phyloP scores from a whole-genome alignment of 1,140 invertebrate genomes.

The Macrostomum lignano region DNA sequence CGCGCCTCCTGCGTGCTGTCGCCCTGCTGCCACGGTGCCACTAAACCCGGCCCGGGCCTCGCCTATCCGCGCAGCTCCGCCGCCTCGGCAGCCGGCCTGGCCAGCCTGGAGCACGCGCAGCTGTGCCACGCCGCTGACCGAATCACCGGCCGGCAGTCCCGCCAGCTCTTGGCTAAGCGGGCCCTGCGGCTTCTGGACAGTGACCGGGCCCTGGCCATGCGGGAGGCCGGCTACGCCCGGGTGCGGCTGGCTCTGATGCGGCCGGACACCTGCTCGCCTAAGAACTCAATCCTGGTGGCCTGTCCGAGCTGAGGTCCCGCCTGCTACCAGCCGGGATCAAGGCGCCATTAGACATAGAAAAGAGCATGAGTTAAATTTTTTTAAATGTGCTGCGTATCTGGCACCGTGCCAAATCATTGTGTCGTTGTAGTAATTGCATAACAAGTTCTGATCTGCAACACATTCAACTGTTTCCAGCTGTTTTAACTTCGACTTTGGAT shows the following conservation, averaged over 20 bases:
- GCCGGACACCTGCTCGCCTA: neutral
- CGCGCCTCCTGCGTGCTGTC: conserved; percentile 56
- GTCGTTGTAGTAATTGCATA: too few species aligned
- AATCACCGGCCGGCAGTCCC: neutral
- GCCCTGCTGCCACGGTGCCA: conserved; percentile 70
- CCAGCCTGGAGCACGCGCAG: neutral
- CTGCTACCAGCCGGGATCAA: too few species aligned
- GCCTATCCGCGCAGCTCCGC: conserved; percentile 34
- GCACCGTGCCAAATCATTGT: too few species aligned
- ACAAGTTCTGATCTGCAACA: too few species aligned
- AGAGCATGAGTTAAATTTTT: too few species aligned
- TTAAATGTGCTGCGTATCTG: too few species aligned
- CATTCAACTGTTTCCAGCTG: too few species aligned
- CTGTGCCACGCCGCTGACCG: conserved; percentile 1
- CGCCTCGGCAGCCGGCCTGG: conserved; percentile 29
- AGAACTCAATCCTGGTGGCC: conserved; percentile 1
- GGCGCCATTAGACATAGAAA: too few species aligned
- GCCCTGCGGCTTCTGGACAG: neutral
- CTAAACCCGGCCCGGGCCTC: conserved; percentile 40
- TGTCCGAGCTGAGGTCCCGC: too few species aligned
- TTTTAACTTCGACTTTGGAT: too few species aligned
- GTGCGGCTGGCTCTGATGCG: neutral
- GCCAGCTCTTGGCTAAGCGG: neutral
- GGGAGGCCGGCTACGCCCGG: neutral
- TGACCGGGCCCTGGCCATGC: neutral